Evolutionary conservation across 1,140 invertebrate genomes (phyloP), one percentile per base, ranked within the genome.

Genomic region (Coenobita brevimanus): DNA sequence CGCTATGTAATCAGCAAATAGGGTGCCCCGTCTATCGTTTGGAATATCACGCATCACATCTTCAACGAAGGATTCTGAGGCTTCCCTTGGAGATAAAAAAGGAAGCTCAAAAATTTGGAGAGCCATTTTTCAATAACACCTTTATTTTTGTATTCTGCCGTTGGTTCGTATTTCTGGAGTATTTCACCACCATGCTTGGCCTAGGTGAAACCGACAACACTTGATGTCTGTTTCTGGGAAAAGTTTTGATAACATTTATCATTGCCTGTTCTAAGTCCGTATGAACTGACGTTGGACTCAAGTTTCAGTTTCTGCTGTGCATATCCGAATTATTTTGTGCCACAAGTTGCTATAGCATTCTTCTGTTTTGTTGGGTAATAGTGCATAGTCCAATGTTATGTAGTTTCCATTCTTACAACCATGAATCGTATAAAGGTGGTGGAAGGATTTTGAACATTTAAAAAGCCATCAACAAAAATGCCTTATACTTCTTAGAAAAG

Each of bases 51-150:
- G 71, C 71, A 75, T 75, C 13, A 41, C 71, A 43, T 75, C 38
- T 30, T 75, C 71, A 13, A 33, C 71, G 33, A 75, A 43, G 41
- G 6, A 75, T 4, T 41, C 71, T 75, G 71, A 75, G 8, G 41
- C 24, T 75, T 75, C 71, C 71, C 15, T 36, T 75, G 71, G 30
- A 38, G 38, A 36, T 75, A 75, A 75, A 75, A 75, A 75, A 36
- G 27, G 38, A 17, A 75, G 15, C 13, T 24, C 71, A 75, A 75
- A 75, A 75, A 75, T 36, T 75, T 8, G 4, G 24, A 38, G 3
- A 33, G 6, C 10, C 71, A 75, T 13, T 33, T 75, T 75, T 24
- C 71, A 75, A 75, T 75, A 13, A 38, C 71, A 36, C 71, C 38
- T 75, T 41, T 75, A n/a, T 43, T 10, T 41, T 75, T 75, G 38